Percentiles rank a stretch among this genome's conserved stretches.
Evolutionary conservation across 30 jellyfish, hydroid and myxozoan genomes (phyloP).

Genomic region (Aurelia sp.): DNA sequence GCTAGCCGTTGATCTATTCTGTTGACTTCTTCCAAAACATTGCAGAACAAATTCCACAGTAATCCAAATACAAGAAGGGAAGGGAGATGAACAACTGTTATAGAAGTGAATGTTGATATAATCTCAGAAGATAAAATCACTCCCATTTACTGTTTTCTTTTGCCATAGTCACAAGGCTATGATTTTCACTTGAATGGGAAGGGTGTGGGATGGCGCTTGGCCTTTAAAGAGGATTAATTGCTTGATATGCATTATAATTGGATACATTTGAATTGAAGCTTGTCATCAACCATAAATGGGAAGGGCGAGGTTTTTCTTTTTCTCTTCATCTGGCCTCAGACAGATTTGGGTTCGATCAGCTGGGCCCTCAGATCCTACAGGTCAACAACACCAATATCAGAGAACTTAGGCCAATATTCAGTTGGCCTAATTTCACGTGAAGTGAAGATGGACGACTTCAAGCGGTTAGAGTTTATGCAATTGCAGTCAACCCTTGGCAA

Average conservation of each 20-base stretch:
- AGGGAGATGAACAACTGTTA: too few relatives aligned
- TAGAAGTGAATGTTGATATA: too few relatives aligned
- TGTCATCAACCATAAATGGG: slow-evolving; percentile 57
- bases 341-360: not conserved
- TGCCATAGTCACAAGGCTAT: not conserved
- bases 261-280: slow-evolving; percentile 12
- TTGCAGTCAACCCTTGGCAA: slow-evolving; percentile 61
- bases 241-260: slow-evolving; percentile 40
- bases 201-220: slow-evolving; percentile 19
- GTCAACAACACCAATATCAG: not conserved
- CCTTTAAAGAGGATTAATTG: not conserved
- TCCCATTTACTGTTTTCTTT: too few relatives aligned
- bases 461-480: slow-evolving; percentile 64
- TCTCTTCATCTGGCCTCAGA: not conserved
- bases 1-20: too few relatives aligned
- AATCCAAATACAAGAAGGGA: too few relatives aligned
- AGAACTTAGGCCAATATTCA: not conserved
- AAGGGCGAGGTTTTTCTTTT: slow-evolving; percentile 56
- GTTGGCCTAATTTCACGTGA: not conserved
- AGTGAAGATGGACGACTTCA: slow-evolving; percentile 63
- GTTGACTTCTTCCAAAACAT: too few relatives aligned
- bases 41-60: too few relatives aligned
- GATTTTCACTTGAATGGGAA: not conserved
- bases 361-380: not conserved
- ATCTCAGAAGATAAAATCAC: too few relatives aligned